Evolutionary conservation across 2,888 invertebrate genomes (phyloP).

Genomic region (Azorinus chamasolen): DNA sequence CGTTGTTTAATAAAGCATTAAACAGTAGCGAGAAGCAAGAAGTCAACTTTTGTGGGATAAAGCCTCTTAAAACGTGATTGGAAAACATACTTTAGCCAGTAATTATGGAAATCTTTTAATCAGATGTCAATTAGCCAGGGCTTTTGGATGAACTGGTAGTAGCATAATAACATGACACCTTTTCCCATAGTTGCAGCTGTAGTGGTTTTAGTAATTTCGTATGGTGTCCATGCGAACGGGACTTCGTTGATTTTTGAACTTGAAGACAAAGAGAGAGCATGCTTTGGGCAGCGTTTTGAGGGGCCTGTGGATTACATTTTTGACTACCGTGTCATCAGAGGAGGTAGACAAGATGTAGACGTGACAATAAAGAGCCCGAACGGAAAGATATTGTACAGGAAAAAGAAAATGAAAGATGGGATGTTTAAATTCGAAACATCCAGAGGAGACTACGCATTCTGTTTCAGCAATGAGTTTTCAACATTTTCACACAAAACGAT

Average conservation of each 20-base stretch:
- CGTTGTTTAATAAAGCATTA: too few relatives aligned
- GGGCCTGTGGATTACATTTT: conserved; percentile 74
- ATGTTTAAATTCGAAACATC: conserved; percentile 78
- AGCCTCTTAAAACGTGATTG: too few relatives aligned
- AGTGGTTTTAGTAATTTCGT: conserved; percentile 14
- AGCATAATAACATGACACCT: too few relatives aligned
- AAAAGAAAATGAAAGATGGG: conserved; percentile 70
- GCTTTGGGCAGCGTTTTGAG: conserved; percentile 80
- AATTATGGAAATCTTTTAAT: too few relatives aligned
- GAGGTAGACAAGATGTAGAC: conserved; percentile 84
- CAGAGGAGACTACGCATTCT: conserved; percentile 81
- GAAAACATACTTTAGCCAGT: too few relatives aligned
- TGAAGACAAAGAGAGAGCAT: conserved; percentile 77
- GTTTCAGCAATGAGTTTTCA: conserved; percentile 84
- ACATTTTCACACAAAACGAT: conserved; percentile 81
- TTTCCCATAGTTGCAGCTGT: not conserved
- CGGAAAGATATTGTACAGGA: conserved; percentile 79
- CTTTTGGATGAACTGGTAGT: too few relatives aligned
- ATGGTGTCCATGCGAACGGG: conserved; percentile 45
- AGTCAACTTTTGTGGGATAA: too few relatives aligned
- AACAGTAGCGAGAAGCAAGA: too few relatives aligned
- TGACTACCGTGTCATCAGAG: conserved; percentile 80
- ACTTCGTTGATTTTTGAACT: conserved; percentile 79
- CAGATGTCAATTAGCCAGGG: too few relatives aligned
- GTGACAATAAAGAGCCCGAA: conserved; percentile 80